phyloP scores from a whole-genome alignment of 2,797 vertebrate genomes.

The Pterois miles region DNA sequence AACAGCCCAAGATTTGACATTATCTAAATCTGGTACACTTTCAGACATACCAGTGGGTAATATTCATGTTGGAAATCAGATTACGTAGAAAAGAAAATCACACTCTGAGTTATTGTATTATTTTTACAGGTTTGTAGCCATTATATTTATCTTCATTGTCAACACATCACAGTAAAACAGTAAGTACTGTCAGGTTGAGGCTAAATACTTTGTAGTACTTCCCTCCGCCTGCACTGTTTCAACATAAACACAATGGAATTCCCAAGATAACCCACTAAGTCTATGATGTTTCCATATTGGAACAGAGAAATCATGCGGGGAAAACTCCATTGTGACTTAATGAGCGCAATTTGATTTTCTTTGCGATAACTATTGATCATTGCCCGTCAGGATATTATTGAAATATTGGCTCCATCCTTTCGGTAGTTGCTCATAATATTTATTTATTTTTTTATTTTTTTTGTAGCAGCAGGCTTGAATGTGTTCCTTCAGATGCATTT shows the following conservation, averaged over 20 bases:
- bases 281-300: not conserved
- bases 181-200: not conserved
- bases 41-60: conserved; percentile 20
- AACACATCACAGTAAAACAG: not conserved
- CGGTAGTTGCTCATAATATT: not conserved
- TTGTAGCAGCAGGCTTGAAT: not conserved
- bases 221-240: not conserved
- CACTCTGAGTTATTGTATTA: not conserved
- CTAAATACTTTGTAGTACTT: not conserved
- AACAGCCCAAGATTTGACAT: conserved; percentile 30
- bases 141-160: not conserved
- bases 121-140: not conserved
- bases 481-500: not conserved
- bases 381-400: not conserved
- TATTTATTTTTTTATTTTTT: too few species aligned
- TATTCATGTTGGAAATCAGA: conserved; percentile 9
- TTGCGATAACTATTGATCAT: not conserved
- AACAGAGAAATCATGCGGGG: not conserved
- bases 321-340: not conserved
- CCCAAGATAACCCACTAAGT: not conserved
- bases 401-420: not conserved
- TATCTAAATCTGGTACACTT: conserved; percentile 7
- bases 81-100: not conserved
- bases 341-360: conserved; percentile 1
- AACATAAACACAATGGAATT: conserved; percentile 3